Base-by-base conservation (phyloP, 2,888 invertebrate genomes). In the Leucania comma region DNA sequence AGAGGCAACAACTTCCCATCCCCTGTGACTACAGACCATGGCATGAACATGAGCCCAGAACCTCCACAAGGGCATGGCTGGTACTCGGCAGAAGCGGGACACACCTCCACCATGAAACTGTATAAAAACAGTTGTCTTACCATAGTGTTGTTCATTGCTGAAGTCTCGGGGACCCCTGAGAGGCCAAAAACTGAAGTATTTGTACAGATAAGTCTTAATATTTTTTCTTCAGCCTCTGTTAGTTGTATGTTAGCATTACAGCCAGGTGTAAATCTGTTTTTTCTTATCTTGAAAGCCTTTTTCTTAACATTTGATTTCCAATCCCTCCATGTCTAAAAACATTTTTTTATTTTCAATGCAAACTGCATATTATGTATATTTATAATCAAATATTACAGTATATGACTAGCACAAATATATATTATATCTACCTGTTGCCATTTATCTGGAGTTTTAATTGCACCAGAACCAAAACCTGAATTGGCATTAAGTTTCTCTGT, bases 281-380 rank as follows among this genome's bases (percentile, higher is more conserved):
- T 93, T 3, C 93, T 84, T 72, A 93, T 92, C 86, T 91, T 93
- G 64, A 93, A 92, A 5, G 93, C 93, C 75, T 93, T 93, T 85
- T 93, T 93, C 82, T 90, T 93, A 0, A 93, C 93, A 90, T 93
- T 93, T 46, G 93, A 93, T 85, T 93, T 93, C 93, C 92, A 93
- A 72, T 93, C 92, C 68, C 93, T 86, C 93, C 93, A 93, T 29
- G 93, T 92, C 93, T 93, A 60, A 80, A 79, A 46, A 0, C 20
- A 12, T 14, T 32, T 38, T n/a, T 24, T 56, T 56, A 50, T 35
- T 48, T 50, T 60, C 1, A 14, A 12, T 8, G 57, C 20, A 5
- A 70, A 20, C 2, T n/a, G 22, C 14, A 46, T 51, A 3, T 22
- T n/a, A n/a, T n/a, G n/a, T n/a, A n/a, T n/a, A n/a, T n/a, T n/a